phyloP scores from a whole-genome alignment of 2,888 invertebrate genomes.

The Drosophila mimica region DNA sequence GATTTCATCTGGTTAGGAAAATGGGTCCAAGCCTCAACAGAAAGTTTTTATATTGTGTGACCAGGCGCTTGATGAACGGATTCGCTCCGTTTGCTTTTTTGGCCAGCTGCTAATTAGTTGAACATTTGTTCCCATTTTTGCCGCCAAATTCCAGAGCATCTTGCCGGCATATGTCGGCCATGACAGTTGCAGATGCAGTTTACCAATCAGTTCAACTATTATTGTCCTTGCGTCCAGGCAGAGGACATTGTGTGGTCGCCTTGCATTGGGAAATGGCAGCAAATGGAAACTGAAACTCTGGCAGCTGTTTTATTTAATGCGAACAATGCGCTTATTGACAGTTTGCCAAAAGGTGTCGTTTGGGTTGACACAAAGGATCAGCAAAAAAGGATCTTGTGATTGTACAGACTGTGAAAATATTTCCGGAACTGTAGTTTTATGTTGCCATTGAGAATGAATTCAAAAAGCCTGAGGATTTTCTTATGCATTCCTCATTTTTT shows the following conservation, averaged over 20 bases:
- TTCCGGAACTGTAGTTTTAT: conserved; percentile 49
- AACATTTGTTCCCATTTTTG: conserved; percentile 34
- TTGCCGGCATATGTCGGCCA: conserved; percentile 73
- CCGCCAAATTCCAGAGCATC: conserved; percentile 73
- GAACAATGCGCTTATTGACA: conserved; percentile 78
- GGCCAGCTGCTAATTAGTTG: conserved; percentile 60
- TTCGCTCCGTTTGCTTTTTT: conserved; percentile 46
- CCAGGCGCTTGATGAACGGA: conserved; percentile 10
- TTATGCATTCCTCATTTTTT: not conserved
- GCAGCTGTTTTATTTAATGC: conserved; percentile 67
- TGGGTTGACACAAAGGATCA: conserved; percentile 44
- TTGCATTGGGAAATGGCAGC: conserved; percentile 44
- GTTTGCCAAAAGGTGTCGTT: conserved; percentile 72
- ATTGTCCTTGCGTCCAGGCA: conserved; percentile 16
- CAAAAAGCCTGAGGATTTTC: not conserved
- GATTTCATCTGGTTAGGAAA: conserved; percentile 56
- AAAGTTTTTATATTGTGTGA: conserved; percentile 42
- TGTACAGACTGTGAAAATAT: conserved; percentile 28
- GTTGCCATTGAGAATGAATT: conserved; percentile 8
- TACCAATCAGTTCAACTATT: conserved; percentile 66
- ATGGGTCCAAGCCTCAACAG: conserved; percentile 52
- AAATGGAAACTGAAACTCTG: conserved; percentile 26
- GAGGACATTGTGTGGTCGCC: conserved; percentile 57
- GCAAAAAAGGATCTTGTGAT: conserved; percentile 38
- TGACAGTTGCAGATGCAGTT: conserved; percentile 70